phyloP scores from a whole-genome alignment of 2,797 vertebrate species.

The Epinephelus coioides region DNA sequence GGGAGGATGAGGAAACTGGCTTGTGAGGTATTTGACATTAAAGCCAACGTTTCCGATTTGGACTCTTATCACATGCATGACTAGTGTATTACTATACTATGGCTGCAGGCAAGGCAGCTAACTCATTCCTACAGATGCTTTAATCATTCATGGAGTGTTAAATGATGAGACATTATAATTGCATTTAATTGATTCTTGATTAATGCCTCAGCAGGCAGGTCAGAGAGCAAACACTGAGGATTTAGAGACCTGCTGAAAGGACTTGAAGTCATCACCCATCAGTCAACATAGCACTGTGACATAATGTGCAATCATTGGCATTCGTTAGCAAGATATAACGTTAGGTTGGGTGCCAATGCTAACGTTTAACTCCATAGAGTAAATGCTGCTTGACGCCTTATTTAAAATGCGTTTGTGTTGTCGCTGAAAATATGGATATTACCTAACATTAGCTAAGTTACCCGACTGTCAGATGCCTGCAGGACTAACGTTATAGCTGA shows the following conservation, averaged over 20 bases:
- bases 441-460: neutral
- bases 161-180: slow-evolving; percentile 1
- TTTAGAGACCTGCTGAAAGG: neutral
- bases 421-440: neutral
- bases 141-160: neutral
- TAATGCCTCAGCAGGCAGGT: neutral
- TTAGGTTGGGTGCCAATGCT: neutral
- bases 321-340: neutral
- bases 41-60: slow-evolving; percentile 20
- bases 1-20: slow-evolving; percentile 21
- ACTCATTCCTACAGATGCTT: neutral
- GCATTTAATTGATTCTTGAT: neutral
- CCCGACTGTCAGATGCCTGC: slow-evolving; percentile 35
- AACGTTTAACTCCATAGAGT: neutral
- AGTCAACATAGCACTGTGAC: neutral
- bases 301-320: neutral
- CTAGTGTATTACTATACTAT: slow-evolving; percentile 1
- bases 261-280: neutral
- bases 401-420: no score
- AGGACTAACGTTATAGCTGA: slow-evolving; percentile 33
- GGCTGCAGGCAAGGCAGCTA: neutral
- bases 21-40: slow-evolving; percentile 17
- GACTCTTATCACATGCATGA: neutral
- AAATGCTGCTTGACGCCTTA: no score
- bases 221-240: slow-evolving; percentile 1